phyloP scores from a whole-genome alignment of 2,888 invertebrate species.

The Sphinx pinastri region DNA sequence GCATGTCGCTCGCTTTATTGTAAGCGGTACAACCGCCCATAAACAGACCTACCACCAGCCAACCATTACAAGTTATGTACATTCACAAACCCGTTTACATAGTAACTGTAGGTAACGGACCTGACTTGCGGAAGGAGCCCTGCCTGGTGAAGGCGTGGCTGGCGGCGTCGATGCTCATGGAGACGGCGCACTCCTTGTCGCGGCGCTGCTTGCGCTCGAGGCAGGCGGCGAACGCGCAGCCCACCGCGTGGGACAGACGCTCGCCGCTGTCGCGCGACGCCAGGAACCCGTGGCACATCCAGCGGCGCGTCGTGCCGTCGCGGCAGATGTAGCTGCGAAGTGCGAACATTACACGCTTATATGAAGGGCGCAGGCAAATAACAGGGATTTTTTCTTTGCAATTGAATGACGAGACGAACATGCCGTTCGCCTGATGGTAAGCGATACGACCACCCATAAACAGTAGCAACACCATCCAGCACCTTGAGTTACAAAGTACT shows the following conservation, averaged over 20 bases:
- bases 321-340: conserved; percentile 97
- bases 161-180: conserved; percentile 95
- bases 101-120: conserved; percentile 48
- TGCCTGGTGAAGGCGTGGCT: conserved; percentile 96
- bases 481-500: too few species aligned
- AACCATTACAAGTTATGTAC: too few species aligned
- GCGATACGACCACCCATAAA: too few species aligned
- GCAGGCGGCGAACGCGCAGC: conserved; percentile 99
- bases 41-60: too few species aligned
- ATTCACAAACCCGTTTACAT: too few species aligned
- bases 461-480: too few species aligned
- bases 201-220: conserved; percentile 98
- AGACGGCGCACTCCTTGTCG: conserved; percentile 97
- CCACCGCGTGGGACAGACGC: conserved; percentile 98
- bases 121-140: conserved; percentile 94
- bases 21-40: too few species aligned
- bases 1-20: too few species aligned
- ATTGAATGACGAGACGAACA: too few species aligned
- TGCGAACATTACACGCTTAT: conserved; percentile 62
- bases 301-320: conserved; percentile 98
- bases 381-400: too few species aligned
- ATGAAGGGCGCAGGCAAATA: too few species aligned
- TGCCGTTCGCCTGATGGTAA: too few species aligned
- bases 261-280: conserved; percentile 98
- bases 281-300: conserved; percentile 99